Percentiles rank a stretch among this genome's conserved stretches.
Evolutionary conservation across 2,113 vertebrate genomes (phyloP).

Genomic region (Siniperca knerii): DNA sequence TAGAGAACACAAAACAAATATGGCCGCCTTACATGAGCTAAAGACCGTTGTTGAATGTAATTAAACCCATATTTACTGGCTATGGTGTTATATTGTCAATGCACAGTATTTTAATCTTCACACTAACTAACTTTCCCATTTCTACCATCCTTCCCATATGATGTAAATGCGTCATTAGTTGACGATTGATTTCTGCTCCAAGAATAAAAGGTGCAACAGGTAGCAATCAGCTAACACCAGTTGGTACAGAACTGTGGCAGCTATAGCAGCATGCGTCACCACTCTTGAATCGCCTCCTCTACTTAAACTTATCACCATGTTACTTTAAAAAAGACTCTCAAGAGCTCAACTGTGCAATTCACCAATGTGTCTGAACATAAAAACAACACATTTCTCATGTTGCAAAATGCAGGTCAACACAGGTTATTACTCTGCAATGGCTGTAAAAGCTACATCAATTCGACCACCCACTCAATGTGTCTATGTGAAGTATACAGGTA

Average conservation of each 20-base stretch:
- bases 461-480: constrained; percentile 43
- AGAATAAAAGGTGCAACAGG: neutral
- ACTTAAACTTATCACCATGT: constrained; percentile 35
- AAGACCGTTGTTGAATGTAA: neutral
- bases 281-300: constrained; percentile 37
- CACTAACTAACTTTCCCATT: neutral
- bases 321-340: constrained; percentile 22
- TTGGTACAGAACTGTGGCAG: neutral
- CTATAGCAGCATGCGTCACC: neutral
- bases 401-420: constrained; percentile 48
- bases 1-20: neutral
- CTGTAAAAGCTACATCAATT: constrained; percentile 58
- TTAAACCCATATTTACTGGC: neutral
- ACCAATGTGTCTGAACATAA: constrained; percentile 37
- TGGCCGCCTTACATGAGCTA: neutral
- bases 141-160: neutral
- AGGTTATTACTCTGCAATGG: constrained; percentile 55
- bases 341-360: constrained; percentile 54
- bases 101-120: neutral
- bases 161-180: neutral
- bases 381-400: constrained; percentile 59
- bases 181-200: neutral
- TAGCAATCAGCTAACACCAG: neutral
- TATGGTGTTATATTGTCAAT: neutral
- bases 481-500: constrained; percentile 52